Conservation (phyloP, 1,140 invertebrate species). For the Drosophila ananassae region DNA sequence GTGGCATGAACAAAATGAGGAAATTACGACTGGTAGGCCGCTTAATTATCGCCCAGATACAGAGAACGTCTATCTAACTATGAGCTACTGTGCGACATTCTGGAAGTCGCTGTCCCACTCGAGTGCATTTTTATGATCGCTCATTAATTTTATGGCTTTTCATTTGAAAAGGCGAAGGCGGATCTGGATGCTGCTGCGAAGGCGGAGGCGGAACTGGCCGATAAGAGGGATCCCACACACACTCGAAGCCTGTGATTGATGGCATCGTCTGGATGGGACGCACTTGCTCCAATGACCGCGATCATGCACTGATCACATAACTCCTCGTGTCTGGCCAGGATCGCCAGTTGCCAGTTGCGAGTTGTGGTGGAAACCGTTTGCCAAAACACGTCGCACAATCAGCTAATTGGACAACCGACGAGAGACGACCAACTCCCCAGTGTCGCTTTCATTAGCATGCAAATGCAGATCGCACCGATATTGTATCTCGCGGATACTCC, state of each 20-base stretch:
- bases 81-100: constrained; percentile 43
- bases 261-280: constrained; percentile 6
- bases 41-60: constrained; percentile 54
- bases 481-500: constrained; percentile 25
- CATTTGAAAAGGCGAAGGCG: constrained; percentile 68
- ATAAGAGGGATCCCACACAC: constrained; percentile 47
- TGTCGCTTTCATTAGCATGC: constrained; percentile 77
- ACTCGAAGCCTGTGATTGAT: constrained; percentile 22
- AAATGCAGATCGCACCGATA: constrained; percentile 45
- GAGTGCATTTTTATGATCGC: constrained; percentile 76
- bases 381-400: constrained; percentile 78
- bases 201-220: constrained; percentile 45
- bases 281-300: constrained; percentile 70
- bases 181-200: constrained; percentile 20
- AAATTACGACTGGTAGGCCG: constrained; percentile 54
- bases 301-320: constrained; percentile 66
- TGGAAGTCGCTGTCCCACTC: constrained; percentile 44
- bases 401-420: constrained; percentile 62
- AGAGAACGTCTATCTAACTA: constrained; percentile 28
- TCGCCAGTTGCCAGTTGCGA: constrained; percentile 4
- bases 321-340: constrained; percentile 22
- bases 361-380: constrained; percentile 47
- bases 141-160: constrained; percentile 80
- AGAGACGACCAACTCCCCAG: constrained; percentile 38
- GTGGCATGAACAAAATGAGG: constrained; percentile 1